Evolutionary conservation across 2,888 invertebrate species (phyloP), one percentile per base, ranked within the genome.

Genomic region (Adelognathus sp.): DNA sequence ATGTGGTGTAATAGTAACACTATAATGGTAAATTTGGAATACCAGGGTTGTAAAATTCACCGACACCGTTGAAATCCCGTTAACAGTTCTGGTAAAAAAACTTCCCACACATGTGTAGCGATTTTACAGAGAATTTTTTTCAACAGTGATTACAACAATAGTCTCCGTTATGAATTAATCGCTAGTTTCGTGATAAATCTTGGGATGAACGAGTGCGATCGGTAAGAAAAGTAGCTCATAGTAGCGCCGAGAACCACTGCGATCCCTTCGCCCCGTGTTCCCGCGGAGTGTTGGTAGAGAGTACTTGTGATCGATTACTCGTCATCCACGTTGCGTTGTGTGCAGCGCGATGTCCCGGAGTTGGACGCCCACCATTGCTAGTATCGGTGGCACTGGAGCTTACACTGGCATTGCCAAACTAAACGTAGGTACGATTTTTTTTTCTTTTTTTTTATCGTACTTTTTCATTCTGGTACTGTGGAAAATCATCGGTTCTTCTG

Each of bases 281-380:
- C 36, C 66, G 61, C 83, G 80, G 84, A 88, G 85, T 88, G 88
- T 88, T 87, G 89, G 89, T 86, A 87, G 86, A 89, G 87, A 87
- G 58, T 72, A 86, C 88, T 88, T 85, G 87, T 90, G 89, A 90
- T 90, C 90, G 90, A 90, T 90, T 90, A 89, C 90, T 89, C 88
- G 89, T 90, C 90, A 89, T 90, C 86, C 86, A 72, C 29, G 60
- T 33, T 66, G 73, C 64, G 64, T n/a, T n/a, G 33, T 46, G 46
- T 58, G 50, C 60, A 33, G 82, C 83, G 81, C 88, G 83, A 85
- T 88, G 87, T 87, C 83, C 88, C 85, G 74, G 86, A 86, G 86
- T 88, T 89, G 86, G 86, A 85, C 82, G 85, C 86, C 85, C 85
- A 85, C 84, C 82, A 67, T 33, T 24, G 16, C 52, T 39, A 29